Conservation (phyloP, 2,797 vertebrate genomes). For the Dermochelys coriacea region DNA sequence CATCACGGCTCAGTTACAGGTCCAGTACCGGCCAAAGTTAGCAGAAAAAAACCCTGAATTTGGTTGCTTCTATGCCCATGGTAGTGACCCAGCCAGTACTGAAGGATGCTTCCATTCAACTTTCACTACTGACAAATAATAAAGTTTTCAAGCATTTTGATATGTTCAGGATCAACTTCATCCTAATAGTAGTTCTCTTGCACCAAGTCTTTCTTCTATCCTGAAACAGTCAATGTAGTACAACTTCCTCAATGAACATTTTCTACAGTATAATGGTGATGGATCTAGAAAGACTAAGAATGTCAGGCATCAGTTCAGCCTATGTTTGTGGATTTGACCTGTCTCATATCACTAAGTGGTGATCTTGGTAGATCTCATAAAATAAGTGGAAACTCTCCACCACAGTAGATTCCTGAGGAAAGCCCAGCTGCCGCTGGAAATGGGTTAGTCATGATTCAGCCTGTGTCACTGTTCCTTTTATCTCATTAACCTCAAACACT, state of each 20-base stretch:
- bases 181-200: not conserved
- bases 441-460: not conserved
- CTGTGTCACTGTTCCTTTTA: not conserved
- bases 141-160: fast-evolving
- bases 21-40: not conserved
- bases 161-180: not conserved
- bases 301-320: not conserved
- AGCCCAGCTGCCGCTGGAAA: not conserved
- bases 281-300: not conserved
- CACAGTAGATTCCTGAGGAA: not conserved
- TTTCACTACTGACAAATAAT: not conserved
- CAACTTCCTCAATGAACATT: not conserved
- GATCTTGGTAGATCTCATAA: not conserved
- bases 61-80: not conserved
- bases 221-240: not conserved
- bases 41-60: not conserved
- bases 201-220: not conserved
- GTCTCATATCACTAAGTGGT: not conserved
- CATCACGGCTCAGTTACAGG: not conserved
- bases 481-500: not conserved
- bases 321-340: not conserved
- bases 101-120: not conserved
- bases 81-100: not conserved
- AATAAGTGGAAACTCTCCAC: not conserved
- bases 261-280: not conserved